Evolutionary conservation across 2,113 vertebrate species (phyloP), one percentile per base, ranked within the genome.

Genomic region (Scopus umbretta): DNA sequence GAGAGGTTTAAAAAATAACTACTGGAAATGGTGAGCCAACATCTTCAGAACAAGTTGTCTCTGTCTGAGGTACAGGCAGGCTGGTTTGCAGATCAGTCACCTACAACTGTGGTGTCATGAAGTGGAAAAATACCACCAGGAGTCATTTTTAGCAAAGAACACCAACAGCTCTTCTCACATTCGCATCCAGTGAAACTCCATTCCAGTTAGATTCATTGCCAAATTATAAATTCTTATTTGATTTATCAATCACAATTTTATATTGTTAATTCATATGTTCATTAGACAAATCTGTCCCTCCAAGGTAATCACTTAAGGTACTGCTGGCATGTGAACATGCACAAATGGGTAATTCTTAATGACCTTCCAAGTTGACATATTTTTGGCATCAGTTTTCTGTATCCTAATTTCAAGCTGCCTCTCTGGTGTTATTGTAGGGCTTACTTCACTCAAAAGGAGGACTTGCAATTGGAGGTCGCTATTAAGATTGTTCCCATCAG

Each of bases 381-480:
- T 97, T 97, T 97, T 97, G 96, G 96, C 96, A 95, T 72, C 80
- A 21, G 53, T 87, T 76, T 91, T 91, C 78, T 91, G 56, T 94
- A 95, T 94, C 94, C 94, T 96, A 85, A 96, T 97, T 96, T 92
- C 92, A 97, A 95, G 89, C 91, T 96, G 95, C 95, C 84, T 97
- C 92, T 89, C 89, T 96, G 66, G 76, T 94, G 80, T 81, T 95
- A 43, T 52, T 11, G 0, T 49, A 86, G 82, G 61, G 34, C 83
- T 96, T 73, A 79, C 68, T 95, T 93, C 73, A 16, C 71, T 94
- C 72, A 56, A 52, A 88, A 94, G 80, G 40, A 94, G 40, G 55
- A 84, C 92, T 92, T 90, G 65, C 32, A 78, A 6, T 80, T 83
- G 86, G 75, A 90, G 79, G 55, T 78, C 0, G 2, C 78, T 83